These are phyloP conservation scores for Anoura caudifer DNA, from an alignment of 2,113 vertebrate species.

Conservation along the genomic window DNA sequence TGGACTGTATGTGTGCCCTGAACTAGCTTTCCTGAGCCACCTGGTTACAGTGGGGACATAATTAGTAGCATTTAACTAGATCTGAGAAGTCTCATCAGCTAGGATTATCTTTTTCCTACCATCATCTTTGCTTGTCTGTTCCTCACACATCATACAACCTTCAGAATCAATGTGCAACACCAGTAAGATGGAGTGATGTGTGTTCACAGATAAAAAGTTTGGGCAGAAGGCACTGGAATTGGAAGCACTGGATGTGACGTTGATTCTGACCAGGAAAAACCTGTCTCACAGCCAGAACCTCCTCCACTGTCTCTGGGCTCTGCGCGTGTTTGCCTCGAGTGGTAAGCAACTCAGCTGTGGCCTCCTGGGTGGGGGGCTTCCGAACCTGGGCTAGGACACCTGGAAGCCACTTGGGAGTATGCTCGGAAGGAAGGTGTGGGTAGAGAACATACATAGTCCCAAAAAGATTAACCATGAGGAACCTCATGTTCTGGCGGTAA, in stretches of 20 bases:
- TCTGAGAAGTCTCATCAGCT: neutral
- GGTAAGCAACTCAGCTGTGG: slow-evolving; percentile 76
- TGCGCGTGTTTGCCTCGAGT: slow-evolving; percentile 86
- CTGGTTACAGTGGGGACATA: neutral
- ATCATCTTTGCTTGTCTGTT: neutral
- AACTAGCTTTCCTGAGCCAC: neutral
- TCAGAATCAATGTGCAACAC: neutral
- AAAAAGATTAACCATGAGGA: neutral
- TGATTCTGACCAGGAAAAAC: slow-evolving; percentile 87
- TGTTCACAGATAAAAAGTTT: slow-evolving; percentile 85
- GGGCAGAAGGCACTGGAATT: slow-evolving; percentile 89
- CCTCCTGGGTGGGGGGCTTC: neutral
- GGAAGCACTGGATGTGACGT: slow-evolving; percentile 85
- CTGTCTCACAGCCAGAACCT: slow-evolving; percentile 79
- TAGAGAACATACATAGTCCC: neutral
- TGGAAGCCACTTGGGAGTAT: neutral
- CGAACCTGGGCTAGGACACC: neutral
- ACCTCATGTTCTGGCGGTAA: neutral
- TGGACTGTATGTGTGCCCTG: neutral
- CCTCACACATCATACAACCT: accelerated
- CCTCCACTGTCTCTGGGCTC: slow-evolving; percentile 88
- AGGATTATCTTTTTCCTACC: too few relatives aligned
- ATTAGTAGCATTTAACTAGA: neutral
- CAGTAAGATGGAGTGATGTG: neutral
- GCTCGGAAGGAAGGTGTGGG: neutral